Evolutionary conservation across 64 coral and sea anemone species (phyloP).

Genomic region (Anthopleura sola): DNA sequence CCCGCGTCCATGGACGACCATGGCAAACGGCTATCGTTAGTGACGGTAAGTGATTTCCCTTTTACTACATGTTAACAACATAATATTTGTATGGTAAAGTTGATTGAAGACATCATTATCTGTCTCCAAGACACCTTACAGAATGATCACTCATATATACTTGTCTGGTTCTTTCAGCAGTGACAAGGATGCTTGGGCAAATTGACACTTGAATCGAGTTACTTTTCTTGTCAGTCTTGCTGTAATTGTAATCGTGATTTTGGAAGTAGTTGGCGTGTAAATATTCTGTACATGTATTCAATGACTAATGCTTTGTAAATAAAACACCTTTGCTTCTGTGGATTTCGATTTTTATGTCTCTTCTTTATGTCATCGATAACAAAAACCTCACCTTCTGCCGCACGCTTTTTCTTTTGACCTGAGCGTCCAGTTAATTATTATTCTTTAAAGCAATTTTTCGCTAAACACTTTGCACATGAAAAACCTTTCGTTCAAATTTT

Average conservation of each 20-base stretch:
- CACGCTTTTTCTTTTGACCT: no score
- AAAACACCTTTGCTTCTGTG: background rate
- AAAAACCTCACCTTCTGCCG: no score
- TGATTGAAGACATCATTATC: no score
- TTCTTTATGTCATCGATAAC: background rate
- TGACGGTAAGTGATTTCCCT: background rate
- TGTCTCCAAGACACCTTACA: background rate
- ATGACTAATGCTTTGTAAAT: background rate
- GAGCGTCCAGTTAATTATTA: no score
- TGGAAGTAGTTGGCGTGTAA: background rate
- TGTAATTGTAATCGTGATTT: background rate
- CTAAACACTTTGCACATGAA: no score
- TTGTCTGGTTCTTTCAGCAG: background rate
- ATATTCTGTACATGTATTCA: background rate
- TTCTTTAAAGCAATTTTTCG: no score
- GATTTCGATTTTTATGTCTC: background rate
- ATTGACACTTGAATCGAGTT: background rate
- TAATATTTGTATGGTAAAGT: no score
- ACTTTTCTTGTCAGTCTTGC: background rate
- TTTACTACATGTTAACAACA: background rate
- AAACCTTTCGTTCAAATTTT: no score
- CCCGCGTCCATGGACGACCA: background rate
- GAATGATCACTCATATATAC: background rate
- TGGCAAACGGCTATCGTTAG: background rate
- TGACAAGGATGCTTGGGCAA: background rate